Percentiles rank a stretch among this genome's conserved stretches.
Evolutionary conservation across 2,113 vertebrate species (phyloP).

Genomic region (Podiceps cristatus): DNA sequence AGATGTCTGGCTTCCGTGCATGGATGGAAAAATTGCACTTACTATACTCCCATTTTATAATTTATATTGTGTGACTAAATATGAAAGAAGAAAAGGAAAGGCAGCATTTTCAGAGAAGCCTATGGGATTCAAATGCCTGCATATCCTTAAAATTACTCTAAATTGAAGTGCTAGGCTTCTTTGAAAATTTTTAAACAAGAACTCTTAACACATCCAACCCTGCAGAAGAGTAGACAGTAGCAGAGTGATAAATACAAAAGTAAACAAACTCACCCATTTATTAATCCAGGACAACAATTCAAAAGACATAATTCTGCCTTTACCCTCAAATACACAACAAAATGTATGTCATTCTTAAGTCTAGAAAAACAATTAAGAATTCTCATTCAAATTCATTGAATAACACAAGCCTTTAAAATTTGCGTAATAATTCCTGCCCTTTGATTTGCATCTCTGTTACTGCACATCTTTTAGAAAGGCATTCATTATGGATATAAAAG

Average conservation of each 20-base stretch:
- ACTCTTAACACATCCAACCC: not conserved
- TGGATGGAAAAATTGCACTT: not conserved
- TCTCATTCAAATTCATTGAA: not conserved
- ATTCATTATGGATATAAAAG: not conserved
- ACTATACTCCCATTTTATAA: not conserved
- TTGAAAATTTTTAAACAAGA: not conserved
- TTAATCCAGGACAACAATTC: not conserved
- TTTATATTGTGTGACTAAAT: not conserved
- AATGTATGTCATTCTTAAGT: not conserved
- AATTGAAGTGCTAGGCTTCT: not conserved
- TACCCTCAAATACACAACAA: not conserved
- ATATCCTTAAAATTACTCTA: not conserved
- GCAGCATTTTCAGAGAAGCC: not conserved
- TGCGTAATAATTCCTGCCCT: not conserved
- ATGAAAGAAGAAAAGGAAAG: not conserved
- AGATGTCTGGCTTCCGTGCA: not conserved
- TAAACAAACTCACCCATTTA: not conserved
- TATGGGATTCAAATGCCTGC: not conserved
- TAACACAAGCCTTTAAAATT: not conserved
- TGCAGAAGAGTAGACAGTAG: not conserved
- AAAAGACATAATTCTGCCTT: not conserved
- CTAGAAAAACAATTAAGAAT: not conserved
- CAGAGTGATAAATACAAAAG: not conserved
- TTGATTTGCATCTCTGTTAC: not conserved
- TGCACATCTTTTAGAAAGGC: not conserved